Percentiles rank a stretch among this genome's conserved stretches.
These are phyloP conservation scores for Bombus polaris DNA, from an alignment of 1,140 invertebrate genomes.

Conservation along the genomic window DNA sequence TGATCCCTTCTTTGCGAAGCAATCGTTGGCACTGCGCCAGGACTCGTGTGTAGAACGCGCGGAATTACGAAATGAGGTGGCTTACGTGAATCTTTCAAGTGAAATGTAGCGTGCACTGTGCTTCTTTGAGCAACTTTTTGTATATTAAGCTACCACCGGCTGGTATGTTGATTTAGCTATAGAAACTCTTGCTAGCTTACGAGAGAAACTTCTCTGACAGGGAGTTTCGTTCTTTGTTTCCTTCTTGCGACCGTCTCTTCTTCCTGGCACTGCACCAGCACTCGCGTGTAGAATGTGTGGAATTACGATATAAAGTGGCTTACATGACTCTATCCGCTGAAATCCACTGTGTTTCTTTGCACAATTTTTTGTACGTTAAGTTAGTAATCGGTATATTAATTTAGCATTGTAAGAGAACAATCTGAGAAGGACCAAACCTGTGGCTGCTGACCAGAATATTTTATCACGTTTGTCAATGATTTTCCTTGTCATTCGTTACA, in stretches of 20 bases:
- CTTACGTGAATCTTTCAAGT: not conserved
- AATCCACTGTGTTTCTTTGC: not conserved
- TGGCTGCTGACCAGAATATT: not conserved
- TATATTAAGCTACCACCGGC: no score
- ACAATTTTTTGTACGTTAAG: no score
- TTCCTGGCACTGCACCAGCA: no score
- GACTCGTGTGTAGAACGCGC: not conserved
- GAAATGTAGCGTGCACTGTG: not conserved
- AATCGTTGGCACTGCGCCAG: no score
- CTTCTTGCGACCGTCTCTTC: not conserved
- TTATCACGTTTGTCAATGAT: no score
- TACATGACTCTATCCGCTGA: not conserved
- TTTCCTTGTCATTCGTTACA: no score
- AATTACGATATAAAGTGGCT: not conserved
- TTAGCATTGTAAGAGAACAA: no score
- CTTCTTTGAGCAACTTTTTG: not conserved
- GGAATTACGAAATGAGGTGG: not conserved
- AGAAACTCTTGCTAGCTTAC: not conserved
- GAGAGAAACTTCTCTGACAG: no score
- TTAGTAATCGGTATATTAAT: no score
- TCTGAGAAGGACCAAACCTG: not conserved
- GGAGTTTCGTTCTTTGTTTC: not conserved
- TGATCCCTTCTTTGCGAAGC: not conserved
- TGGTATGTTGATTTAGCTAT: no score
- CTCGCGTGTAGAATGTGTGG: not conserved